phyloP scores from a whole-genome alignment of 37 sponge, comb jelly and placozoan species.

The Geodia barretti region DNA sequence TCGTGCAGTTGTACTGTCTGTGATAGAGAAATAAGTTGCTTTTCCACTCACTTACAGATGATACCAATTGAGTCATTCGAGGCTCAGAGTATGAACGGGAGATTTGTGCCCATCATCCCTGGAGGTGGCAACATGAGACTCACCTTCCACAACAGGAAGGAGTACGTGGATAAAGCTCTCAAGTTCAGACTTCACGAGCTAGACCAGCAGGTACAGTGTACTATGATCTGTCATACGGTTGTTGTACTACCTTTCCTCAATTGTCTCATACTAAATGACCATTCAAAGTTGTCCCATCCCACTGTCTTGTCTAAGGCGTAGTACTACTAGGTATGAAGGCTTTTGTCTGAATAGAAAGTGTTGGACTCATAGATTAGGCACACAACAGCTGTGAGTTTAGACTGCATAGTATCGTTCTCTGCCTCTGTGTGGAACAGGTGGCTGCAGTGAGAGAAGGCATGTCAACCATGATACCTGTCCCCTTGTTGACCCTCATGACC shows the following conservation, averaged over 20 bases:
- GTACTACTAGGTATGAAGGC: no score
- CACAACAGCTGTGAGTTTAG: no score
- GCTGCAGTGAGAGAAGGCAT: constrained; percentile 86
- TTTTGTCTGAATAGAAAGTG: no score
- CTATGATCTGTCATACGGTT: not conserved
- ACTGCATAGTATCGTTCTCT: no score
- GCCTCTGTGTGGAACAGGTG: no score
- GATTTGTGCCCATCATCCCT: constrained; percentile 78
- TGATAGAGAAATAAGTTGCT: not conserved
- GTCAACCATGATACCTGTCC: constrained; percentile 86
- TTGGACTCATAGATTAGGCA: no score
- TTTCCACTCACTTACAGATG: constrained; percentile 44
- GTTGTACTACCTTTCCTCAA: not conserved
- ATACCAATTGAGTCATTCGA: constrained; percentile 84
- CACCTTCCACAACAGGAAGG: constrained; percentile 76
- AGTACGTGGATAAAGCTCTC: constrained; percentile 83
- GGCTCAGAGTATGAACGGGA: constrained; percentile 73
- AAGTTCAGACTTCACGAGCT: constrained; percentile 87
- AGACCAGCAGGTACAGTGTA: constrained; percentile 69
- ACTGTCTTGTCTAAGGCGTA: no score
- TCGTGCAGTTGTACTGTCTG: not conserved
- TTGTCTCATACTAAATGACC: not conserved
- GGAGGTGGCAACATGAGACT: constrained; percentile 72
- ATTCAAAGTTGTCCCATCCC: no score
- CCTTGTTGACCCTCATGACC: constrained; percentile 75